Percentiles rank a stretch among this genome's conserved stretches.
phyloP scores from a whole-genome alignment of 2,797 vertebrate genomes.

The Galago senegalensis region DNA sequence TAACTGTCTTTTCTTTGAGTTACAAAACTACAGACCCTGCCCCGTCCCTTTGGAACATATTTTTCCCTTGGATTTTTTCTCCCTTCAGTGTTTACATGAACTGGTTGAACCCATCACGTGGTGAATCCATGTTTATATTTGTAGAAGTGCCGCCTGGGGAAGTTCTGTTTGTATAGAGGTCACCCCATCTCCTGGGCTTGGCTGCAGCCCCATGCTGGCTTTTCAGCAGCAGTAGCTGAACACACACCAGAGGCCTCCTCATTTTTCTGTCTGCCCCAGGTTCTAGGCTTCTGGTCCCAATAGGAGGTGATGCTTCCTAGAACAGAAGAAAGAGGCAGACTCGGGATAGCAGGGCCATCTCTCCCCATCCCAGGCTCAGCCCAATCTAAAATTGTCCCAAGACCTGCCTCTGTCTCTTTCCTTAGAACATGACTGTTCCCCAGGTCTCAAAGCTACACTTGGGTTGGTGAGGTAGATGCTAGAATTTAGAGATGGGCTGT shows the following conservation, averaged over 20 bases:
- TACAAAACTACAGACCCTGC: conserved; percentile 25
- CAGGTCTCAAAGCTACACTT: background rate
- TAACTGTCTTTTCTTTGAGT: conserved; percentile 74
- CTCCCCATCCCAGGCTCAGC: background rate
- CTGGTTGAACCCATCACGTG: conserved; percentile 89
- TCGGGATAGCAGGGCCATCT: background rate
- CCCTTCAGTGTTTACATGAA: conserved; percentile 89
- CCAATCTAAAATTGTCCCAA: background rate
- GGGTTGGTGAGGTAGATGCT: background rate
- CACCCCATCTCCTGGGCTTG: conserved; percentile 88
- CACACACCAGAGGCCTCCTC: conserved; percentile 75
- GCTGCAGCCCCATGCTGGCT: conserved; percentile 85
- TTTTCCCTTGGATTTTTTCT: conserved; percentile 72
- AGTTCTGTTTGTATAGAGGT: conserved; percentile 89
- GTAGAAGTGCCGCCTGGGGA: conserved; percentile 86
- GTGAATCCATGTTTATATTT: conserved; percentile 90
- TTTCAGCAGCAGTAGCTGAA: conserved; percentile 84
- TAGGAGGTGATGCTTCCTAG: background rate
- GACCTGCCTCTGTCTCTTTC: background rate
- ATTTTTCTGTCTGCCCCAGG: conserved; percentile 74
- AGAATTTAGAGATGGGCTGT: background rate
- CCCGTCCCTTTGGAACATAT: conserved; percentile 43
- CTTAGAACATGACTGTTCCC: background rate
- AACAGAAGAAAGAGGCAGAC: background rate
- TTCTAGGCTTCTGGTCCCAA: conserved; percentile 44